These are phyloP conservation scores for Poecilia latipinna DNA, from an alignment of 2,113 vertebrate species.

Conservation along the genomic window DNA sequence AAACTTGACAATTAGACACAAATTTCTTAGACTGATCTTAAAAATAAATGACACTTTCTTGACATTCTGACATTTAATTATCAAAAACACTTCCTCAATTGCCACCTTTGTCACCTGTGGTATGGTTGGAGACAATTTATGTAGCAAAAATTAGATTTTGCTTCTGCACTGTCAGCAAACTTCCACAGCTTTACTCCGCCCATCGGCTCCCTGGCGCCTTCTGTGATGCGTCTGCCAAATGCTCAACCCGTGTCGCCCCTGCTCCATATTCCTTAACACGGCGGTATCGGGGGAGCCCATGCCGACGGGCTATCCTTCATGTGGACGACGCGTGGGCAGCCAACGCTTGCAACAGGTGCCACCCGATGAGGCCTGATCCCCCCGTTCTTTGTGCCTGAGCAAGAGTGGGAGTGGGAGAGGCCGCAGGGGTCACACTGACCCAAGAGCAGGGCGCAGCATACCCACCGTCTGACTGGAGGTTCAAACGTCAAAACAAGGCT, in stretches of 20 bases:
- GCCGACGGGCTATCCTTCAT: conserved; percentile 78
- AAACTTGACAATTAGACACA: not conserved
- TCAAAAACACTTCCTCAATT: not conserved
- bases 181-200: conserved; percentile 36
- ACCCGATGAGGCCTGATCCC: conserved; percentile 62
- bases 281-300: conserved; percentile 53
- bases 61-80: not conserved
- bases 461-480: conserved; percentile 58
- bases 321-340: conserved; percentile 79
- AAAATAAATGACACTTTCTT: not conserved
- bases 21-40: not conserved
- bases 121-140: not conserved
- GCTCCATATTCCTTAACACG: conserved; percentile 53
- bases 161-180: conserved; percentile 65
- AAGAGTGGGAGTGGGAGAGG: conserved; percentile 82
- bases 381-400: conserved; percentile 73
- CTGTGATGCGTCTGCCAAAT: conserved; percentile 62
- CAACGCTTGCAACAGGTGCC: conserved; percentile 74
- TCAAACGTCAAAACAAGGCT: conserved; percentile 49
- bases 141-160: conserved; percentile 4
- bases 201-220: conserved; percentile 28
- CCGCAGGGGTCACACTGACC: conserved; percentile 74
- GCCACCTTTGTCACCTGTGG: not conserved
- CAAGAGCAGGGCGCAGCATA: conserved; percentile 48
- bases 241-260: conserved; percentile 25